A percentile compares a stretch with the other conserved stretches of the same genome.
Conservation (phyloP, 2,113 vertebrate species). For the Sus scrofa region DNA sequence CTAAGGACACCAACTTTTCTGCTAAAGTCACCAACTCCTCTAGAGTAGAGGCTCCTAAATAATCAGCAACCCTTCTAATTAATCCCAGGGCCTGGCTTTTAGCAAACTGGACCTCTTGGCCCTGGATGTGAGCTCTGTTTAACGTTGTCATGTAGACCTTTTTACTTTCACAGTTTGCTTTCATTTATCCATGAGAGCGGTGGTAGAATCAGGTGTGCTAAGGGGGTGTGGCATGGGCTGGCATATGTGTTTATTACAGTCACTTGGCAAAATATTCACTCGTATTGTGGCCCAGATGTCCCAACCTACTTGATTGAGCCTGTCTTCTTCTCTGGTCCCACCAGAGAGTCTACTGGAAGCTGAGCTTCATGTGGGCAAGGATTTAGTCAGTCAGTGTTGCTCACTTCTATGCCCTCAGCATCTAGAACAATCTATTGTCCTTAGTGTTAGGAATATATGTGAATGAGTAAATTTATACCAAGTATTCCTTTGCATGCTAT, state of each 20-base stretch:
- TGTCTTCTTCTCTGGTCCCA: not conserved
- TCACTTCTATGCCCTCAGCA: not conserved
- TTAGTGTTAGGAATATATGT: not conserved
- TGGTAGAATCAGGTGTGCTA: not conserved
- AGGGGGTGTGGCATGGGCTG: too few species aligned
- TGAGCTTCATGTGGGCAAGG: not conserved
- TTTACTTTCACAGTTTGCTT: not conserved
- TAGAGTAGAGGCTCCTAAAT: not conserved
- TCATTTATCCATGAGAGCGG: not conserved
- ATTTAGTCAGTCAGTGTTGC: not conserved
- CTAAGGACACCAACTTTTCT: not conserved
- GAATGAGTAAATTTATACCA: not conserved
- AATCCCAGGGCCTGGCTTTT: too few species aligned
- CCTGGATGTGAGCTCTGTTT: not conserved
- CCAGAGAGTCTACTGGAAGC: not conserved
- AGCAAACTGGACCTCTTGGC: not conserved
- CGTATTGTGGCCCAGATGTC: not conserved
- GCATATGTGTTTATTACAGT: not conserved
- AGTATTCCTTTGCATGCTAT: fast-evolving
- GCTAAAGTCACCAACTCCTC: not conserved
- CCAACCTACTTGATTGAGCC: not conserved
- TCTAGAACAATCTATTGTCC: not conserved
- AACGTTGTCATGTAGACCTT: not conserved
- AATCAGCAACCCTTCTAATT: not conserved
- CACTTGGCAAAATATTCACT: not conserved